These are phyloP conservation scores for Gymnopithys bicolor DNA, from an alignment of 2,797 vertebrate species.

Conservation along the genomic window DNA sequence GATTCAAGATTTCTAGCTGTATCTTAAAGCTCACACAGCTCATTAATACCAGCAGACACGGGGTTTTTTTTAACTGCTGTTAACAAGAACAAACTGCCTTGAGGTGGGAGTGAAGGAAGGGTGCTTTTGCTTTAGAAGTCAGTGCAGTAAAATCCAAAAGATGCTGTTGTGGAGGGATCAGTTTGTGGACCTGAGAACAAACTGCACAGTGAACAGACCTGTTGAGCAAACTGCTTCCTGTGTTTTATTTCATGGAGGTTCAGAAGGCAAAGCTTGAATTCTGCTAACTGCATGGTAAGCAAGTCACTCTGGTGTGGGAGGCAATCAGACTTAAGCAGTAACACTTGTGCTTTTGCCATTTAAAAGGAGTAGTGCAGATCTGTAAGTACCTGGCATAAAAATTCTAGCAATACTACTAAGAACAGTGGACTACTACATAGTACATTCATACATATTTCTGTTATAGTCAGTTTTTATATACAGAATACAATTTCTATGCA, in stretches of 20 bases:
- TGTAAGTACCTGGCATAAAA: constrained; percentile 76
- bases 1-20: neutral
- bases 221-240: constrained; percentile 9
- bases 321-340: constrained; percentile 38
- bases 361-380: constrained; percentile 54
- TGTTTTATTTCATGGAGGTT: constrained; percentile 65
- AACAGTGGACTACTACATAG: constrained; percentile 70
- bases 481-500: constrained; percentile 73
- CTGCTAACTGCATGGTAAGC: constrained; percentile 30
- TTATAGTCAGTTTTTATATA: constrained; percentile 69
- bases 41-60: neutral
- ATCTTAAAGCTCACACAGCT: neutral
- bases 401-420: constrained; percentile 63
- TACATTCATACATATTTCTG: constrained; percentile 75
- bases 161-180: neutral
- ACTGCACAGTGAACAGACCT: neutral
- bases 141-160: neutral
- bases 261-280: constrained; percentile 49
- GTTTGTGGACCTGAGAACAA: neutral
- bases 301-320: constrained; percentile 3
- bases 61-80: neutral
- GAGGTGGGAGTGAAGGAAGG: neutral
- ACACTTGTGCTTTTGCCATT: constrained; percentile 12
- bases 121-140: neutral
- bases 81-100: neutral